Evolutionary conservation across 53 echinoderm and acorn worm species (phyloP).

Genomic region (Pentamera pediparva): DNA sequence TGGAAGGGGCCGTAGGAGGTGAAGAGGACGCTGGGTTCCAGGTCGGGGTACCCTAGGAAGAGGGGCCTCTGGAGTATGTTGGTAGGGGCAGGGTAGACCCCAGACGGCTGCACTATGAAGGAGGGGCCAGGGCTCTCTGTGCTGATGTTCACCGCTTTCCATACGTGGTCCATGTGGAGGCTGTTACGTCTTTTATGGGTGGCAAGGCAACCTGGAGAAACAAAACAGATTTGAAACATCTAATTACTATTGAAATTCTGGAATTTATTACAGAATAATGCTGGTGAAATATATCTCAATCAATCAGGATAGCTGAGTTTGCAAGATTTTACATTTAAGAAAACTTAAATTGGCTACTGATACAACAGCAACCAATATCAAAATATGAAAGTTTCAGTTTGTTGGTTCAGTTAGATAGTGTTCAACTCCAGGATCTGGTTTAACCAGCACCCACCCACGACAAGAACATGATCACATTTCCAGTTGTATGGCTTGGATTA

Average conservation of each 20-base stretch:
- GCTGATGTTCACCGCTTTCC: constrained; percentile 13
- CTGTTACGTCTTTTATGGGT: neutral
- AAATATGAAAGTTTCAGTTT: no score
- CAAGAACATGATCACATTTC: no score
- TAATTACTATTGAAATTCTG: neutral
- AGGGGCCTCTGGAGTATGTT: constrained; percentile 6
- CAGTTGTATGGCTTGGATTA: no score
- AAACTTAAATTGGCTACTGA: no score
- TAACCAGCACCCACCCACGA: no score
- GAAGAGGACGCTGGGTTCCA: constrained; percentile 1
- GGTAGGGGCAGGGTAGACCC: neutral
- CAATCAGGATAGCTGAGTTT: no score
- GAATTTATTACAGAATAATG: no score
- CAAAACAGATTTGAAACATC: neutral
- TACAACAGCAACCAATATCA: no score
- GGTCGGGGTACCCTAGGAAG: constrained; percentile 1
- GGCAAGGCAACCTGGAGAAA: neutral
- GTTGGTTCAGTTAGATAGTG: no score
- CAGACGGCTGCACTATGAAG: neutral
- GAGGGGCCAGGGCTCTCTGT: neutral
- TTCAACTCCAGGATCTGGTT: no score
- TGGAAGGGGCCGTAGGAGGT: constrained; percentile 49
- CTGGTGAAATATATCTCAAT: no score
- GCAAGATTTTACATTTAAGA: no score
- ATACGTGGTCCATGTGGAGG: constrained; percentile 10